Evolutionary conservation across 1,140 invertebrate genomes (phyloP).

Genomic region (Rhagoletis zephyria): DNA sequence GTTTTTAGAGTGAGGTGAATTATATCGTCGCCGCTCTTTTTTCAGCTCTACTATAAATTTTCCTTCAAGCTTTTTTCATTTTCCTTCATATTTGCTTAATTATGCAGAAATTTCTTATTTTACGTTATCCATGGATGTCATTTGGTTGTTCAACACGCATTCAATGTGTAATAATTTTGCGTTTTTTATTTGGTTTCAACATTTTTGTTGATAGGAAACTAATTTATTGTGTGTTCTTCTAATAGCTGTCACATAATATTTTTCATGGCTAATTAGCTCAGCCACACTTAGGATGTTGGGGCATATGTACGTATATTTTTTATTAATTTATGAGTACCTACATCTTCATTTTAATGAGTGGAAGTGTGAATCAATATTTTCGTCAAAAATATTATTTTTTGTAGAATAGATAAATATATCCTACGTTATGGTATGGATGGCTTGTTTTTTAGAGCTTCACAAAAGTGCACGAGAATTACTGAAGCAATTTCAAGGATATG

Average conservation of each 20-base stretch:
- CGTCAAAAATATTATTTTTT: too few species aligned
- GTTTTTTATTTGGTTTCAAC: neutral
- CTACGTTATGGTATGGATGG: too few species aligned
- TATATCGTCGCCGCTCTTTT: neutral
- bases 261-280: slow-evolving; percentile 11
- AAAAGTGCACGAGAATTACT: too few species aligned
- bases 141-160: slow-evolving; percentile 27
- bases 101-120: slow-evolving; percentile 30
- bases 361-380: too few species aligned
- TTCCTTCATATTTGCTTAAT: slow-evolving; percentile 21
- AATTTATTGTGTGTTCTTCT: neutral
- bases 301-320: too few species aligned
- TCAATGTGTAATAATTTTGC: neutral
- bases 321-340: too few species aligned
- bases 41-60: neutral
- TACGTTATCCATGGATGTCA: neutral
- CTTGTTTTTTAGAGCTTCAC: too few species aligned
- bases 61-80: neutral
- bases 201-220: neutral
- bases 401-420: too few species aligned
- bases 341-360: too few species aligned
- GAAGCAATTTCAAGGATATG: too few species aligned
- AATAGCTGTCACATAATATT: slow-evolving; percentile 22
- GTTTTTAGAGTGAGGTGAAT: slow-evolving; percentile 16
- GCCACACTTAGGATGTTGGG: neutral